These are phyloP conservation scores for Lepidocyrtoides sp. DNA, from an alignment of 2,888 invertebrate genomes.

Conservation along the genomic window DNA sequence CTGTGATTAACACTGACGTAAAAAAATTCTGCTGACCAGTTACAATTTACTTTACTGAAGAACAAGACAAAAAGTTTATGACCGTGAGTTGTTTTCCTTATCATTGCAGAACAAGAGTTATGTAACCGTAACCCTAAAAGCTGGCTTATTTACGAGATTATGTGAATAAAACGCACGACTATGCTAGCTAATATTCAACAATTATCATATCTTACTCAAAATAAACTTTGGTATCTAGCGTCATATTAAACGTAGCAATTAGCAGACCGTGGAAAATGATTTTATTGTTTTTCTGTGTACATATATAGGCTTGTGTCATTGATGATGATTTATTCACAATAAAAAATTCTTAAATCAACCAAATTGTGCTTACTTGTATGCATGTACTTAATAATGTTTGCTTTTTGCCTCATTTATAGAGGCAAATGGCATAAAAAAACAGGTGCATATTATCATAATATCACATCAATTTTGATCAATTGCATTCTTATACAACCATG, in stretches of 20 bases:
- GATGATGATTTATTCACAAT: slow-evolving; percentile 43
- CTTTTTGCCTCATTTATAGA: too few relatives aligned
- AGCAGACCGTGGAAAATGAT: slow-evolving; percentile 74
- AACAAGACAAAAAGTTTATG: slow-evolving; percentile 20
- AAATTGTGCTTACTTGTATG: background rate
- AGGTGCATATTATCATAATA: background rate
- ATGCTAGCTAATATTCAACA: too few relatives aligned
- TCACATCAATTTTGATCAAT: slow-evolving; percentile 5
- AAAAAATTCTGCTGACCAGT: background rate
- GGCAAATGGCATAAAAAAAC: background rate
- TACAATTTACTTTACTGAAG: background rate
- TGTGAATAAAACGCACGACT: too few relatives aligned
- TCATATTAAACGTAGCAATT: slow-evolving; percentile 34
- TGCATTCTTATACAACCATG: slow-evolving; percentile 11
- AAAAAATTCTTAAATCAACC: background rate
- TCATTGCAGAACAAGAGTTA: slow-evolving; percentile 56
- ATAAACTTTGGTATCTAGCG: background rate
- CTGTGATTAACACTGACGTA: background rate
- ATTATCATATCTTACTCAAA: too few relatives aligned
- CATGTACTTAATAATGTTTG: background rate
- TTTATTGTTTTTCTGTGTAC: slow-evolving; percentile 34
- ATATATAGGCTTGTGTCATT: slow-evolving; percentile 51
- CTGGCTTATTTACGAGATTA: too few relatives aligned
- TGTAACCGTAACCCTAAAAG: slow-evolving; percentile 51
- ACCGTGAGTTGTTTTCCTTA: slow-evolving; percentile 2